Base-by-base conservation (phyloP, 2,113 vertebrate species). In the Odocoileus virginianus region DNA sequence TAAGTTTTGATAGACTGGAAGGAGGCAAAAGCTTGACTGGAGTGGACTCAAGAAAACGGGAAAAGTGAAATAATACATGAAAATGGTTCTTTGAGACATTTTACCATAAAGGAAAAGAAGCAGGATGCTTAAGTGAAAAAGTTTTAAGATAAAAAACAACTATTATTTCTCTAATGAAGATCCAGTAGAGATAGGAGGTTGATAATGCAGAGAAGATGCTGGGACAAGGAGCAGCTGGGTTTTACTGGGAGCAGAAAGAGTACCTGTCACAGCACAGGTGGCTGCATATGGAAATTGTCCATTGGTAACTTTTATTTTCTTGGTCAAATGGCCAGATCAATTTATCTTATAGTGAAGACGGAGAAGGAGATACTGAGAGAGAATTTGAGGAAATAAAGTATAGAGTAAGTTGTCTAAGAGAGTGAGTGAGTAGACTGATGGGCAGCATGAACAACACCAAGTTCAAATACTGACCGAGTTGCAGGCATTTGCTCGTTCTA, bases 401-500 rank as follows among this genome's bases (percentile, higher is more conserved):
- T 28, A n/a, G 1, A 43, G 14, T 16, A 25, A 84, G n/a, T 7
- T 79, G 47, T 47, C 54, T 85, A 61, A 43, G 47, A 52, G 1
- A 57, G 27, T 4, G 58, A 33, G 40, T 47, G 8, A 55, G 30
- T n/a, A 3, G 28, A 40, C 30, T 43, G 85, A 36, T 2, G 30
- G 28, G 47, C 61, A 28, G 21, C 57, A 93, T 1, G 17, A 57
- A 90, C 19, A 57, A 11, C 19, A 64, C 10, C 6, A 86, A 79
- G 33, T 13, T 76, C 33, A 7, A 43, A 79, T 82, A 98, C 99
- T 99, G 89, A 99, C 99, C 93, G 99, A 99, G 92, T 99, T 99
- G 97, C 99, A 99, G 96, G 99, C 99, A 4, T 99, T 99, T 0
- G 99, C 99, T 36, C 99, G 98, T 58, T 99, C 99, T 47, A 99